These are phyloP conservation scores for Aphelinus certus DNA, from an alignment of 1,140 invertebrate species.

Conservation along the genomic window DNA sequence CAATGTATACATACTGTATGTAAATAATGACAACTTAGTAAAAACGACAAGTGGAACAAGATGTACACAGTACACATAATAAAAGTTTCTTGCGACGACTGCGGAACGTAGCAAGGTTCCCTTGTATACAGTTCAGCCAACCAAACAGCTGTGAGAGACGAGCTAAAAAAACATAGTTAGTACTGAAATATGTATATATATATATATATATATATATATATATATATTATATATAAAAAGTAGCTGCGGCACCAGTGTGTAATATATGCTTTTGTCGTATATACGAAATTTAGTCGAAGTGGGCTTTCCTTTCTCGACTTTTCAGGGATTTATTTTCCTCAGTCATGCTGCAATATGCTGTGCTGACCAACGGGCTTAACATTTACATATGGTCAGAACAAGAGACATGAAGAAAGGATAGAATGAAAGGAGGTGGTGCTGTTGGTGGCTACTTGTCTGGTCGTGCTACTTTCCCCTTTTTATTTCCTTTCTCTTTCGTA, in stretches of 20 bases:
- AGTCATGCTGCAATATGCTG: constrained; percentile 1
- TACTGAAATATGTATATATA: constrained; percentile 41
- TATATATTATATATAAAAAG: constrained; percentile 20
- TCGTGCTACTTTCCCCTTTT: neutral
- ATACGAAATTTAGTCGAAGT: neutral
- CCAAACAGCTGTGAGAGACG: constrained; percentile 64
- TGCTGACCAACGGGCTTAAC: neutral
- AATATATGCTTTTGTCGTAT: constrained; percentile 28
- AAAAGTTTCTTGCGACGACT: constrained; percentile 61
- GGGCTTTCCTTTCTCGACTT: too few species aligned
- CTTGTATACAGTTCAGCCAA: constrained; percentile 68
- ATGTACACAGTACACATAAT: constrained; percentile 25
- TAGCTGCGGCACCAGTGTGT: constrained; percentile 11
- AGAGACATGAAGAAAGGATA: neutral
- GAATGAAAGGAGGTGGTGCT: constrained; percentile 10
- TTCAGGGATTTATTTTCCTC: too few species aligned
- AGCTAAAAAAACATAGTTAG: constrained; percentile 66
- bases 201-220: constrained; percentile 11
- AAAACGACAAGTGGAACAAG: constrained; percentile 15
- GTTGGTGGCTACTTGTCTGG: neutral
- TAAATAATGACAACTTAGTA: constrained; percentile 16
- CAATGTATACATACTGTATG: constrained; percentile 28
- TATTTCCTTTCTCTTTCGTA: neutral
- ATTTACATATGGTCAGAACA: constrained; percentile 32
- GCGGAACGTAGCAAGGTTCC: constrained; percentile 68